Evolutionary conservation across 2,113 vertebrate genomes (phyloP), one percentile per base, ranked within the genome.

Genomic region (Neotragus pygmaeus): DNA sequence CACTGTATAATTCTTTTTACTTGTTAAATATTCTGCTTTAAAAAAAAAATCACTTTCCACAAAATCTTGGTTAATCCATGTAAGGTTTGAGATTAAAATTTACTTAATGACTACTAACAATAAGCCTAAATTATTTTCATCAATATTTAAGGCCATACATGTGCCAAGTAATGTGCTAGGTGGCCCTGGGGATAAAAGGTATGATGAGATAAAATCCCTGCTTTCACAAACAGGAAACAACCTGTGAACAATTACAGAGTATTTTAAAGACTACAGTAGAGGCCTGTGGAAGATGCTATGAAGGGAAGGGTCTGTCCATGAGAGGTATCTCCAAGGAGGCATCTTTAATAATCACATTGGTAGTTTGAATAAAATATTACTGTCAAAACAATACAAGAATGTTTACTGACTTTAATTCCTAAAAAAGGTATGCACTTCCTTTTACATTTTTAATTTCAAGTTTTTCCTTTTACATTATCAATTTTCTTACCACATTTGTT

Each of bases 381-480:
- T 91, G 70, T 39, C 51, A 27, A 83, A 58, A 60, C 6, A 91
- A 49, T 19, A 45, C 0, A 10, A 58, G 47, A 91, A 88, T 78
- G n/a, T 80, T 57, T 43, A 39, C 60, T 89, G 57, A 53, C n/a
- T 16, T 93, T 92, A 27, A 47, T 80, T 81, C 43, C 43, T 90
- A 62, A 91, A 43, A n/a, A 85, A n/a, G 9, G 1, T 58, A 58
- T 53, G 16, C 47, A 9, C 47, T 86, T 93, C 86, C 36, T 73
- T 92, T 96, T 66, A 75, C 36, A 47, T 70, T 58, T 73, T 64
- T 95, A 17, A 88, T 91, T 92, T 94, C 70, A 91, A 27, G 62
- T 57, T n/a, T 51, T 84, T 73, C 28, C 47, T 85, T 91, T 81
- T 83, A 58, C 45, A 28, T 80, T 60, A 57, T 83, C 92, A 62